Evolutionary conservation across 2,797 vertebrate species (phyloP).

Genomic region (Acrossocheilus wenchowensis): DNA sequence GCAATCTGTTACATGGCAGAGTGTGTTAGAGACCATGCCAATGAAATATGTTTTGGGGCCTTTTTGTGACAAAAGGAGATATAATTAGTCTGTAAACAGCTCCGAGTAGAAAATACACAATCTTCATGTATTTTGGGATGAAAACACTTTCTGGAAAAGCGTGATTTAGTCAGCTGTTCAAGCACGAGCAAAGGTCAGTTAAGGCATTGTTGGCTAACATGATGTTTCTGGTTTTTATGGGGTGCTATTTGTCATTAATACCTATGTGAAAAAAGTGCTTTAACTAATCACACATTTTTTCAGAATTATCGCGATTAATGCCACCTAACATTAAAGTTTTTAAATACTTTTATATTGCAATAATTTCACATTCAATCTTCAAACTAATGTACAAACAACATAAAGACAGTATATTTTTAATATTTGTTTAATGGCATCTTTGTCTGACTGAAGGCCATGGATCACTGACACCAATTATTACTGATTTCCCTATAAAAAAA

Average conservation of each 20-base stretch:
- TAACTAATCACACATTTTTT: too few species aligned
- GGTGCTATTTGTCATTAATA: background rate
- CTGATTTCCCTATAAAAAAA: too few species aligned
- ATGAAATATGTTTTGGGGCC: background rate
- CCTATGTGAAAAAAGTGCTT: background rate
- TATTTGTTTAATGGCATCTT: too few species aligned
- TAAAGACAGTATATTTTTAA: too few species aligned
- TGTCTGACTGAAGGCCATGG: too few species aligned
- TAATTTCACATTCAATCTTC: too few species aligned
- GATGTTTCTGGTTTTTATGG: background rate
- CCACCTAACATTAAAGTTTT: too few species aligned
- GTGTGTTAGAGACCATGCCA: background rate
- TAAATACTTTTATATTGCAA: too few species aligned
- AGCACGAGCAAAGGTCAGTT: constrained; percentile 8
- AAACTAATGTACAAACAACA: too few species aligned
- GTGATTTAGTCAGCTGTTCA: background rate
- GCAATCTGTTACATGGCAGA: constrained; percentile 6
- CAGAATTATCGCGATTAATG: too few species aligned
- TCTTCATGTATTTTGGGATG: background rate
- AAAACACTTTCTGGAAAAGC: background rate
- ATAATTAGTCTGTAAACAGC: constrained; percentile 48
- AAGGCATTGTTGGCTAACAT: background rate
- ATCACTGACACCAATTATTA: too few species aligned
- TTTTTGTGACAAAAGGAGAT: constrained; percentile 19
- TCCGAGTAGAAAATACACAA: constrained; percentile 4